phyloP scores from a whole-genome alignment of 2,888 invertebrate species.

The Stratiomys singularior region DNA sequence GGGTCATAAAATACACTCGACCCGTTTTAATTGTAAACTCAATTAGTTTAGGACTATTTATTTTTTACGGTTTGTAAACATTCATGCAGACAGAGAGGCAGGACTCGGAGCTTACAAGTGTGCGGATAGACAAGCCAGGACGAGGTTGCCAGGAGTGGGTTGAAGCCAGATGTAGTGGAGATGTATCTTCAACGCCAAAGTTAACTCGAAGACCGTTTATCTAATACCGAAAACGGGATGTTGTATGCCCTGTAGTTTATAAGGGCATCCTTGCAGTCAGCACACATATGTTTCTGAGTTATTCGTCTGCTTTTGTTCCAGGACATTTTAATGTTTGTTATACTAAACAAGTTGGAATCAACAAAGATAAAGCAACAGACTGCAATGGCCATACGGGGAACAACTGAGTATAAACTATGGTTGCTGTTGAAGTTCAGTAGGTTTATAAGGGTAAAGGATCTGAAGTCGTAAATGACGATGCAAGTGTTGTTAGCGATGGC shows the following conservation, averaged over 20 bases:
- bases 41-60: conserved; percentile 54
- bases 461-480: conserved; percentile 2
- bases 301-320: conserved; percentile 24
- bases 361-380: not conserved
- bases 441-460: not conserved
- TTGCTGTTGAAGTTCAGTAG: not conserved
- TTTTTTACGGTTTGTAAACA: conserved; percentile 54
- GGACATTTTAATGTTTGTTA: conserved; percentile 32
- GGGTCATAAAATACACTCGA: conserved; percentile 44
- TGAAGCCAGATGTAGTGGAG: not conserved
- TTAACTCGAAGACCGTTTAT: conserved; percentile 22
- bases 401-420: not conserved
- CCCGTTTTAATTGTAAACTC: conserved; percentile 52
- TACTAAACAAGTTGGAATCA: not conserved
- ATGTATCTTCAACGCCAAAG: conserved; percentile 34
- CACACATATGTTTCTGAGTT: conserved; percentile 33
- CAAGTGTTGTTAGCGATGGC: no score
- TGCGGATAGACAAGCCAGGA: not conserved
- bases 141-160: not conserved
- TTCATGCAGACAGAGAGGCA: conserved; percentile 23
- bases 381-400: not conserved
- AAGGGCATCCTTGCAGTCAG: not conserved
- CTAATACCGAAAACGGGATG: conserved; percentile 18
- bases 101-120: conserved; percentile 1
- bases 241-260: not conserved